A percentile compares a stretch with the other conserved stretches of the same genome.
phyloP scores from a whole-genome alignment of 1,140 invertebrate genomes.

The Bombus polaris region DNA sequence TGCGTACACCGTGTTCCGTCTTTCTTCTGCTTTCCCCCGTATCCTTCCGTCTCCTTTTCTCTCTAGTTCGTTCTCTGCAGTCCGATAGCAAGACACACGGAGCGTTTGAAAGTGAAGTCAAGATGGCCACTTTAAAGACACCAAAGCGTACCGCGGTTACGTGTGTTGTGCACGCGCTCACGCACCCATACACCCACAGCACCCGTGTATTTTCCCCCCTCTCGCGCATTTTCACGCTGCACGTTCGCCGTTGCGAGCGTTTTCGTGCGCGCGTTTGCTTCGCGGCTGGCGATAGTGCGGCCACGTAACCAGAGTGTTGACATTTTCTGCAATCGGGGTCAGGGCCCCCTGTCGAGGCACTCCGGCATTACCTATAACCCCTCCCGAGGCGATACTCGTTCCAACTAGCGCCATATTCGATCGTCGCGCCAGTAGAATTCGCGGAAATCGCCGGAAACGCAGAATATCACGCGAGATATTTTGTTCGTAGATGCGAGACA shows the following conservation, averaged over 20 bases:
- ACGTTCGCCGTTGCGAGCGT: neutral
- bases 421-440: neutral
- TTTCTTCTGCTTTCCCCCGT: neutral
- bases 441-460: neutral
- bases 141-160: slow-evolving; percentile 22
- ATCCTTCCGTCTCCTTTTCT: neutral
- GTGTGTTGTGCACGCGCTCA: neutral
- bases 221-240: neutral
- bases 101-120: slow-evolving; percentile 77
- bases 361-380: slow-evolving; percentile 74
- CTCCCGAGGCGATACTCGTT: slow-evolving; percentile 71
- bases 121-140: slow-evolving; percentile 75
- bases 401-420: neutral
- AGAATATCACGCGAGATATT: neutral
- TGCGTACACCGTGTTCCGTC: slow-evolving; percentile 52
- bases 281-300: slow-evolving; percentile 67
- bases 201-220: neutral
- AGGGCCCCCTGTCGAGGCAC: slow-evolving; percentile 72
- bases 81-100: slow-evolving; percentile 12
- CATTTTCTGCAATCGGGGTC: slow-evolving; percentile 82
- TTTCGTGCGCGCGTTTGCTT: slow-evolving; percentile 36
- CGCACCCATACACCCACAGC: slow-evolving; percentile 5
- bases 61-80: slow-evolving; percentile 5
- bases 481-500: too few species aligned
- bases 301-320: slow-evolving; percentile 79